Conservation (phyloP, 2,797 vertebrate species). For the Tamandua tetradactyla region DNA sequence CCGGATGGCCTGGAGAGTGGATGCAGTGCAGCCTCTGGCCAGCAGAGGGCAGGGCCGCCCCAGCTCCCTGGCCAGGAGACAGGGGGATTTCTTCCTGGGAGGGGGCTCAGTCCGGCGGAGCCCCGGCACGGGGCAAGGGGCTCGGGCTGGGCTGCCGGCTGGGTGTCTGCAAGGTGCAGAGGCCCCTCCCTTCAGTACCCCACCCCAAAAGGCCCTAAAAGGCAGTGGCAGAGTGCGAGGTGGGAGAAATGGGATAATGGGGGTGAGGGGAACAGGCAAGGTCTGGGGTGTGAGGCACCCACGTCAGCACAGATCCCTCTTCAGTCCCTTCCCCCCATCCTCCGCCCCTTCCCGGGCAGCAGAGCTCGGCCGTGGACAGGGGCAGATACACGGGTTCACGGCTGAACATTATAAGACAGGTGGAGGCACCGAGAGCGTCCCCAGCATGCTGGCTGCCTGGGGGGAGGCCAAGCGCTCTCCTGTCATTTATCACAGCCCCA, state of each 20-base stretch:
- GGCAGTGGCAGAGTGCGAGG: not conserved
- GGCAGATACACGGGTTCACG: not conserved
- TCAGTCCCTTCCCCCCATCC: not conserved
- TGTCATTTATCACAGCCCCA: not conserved
- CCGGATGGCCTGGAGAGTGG: not conserved
- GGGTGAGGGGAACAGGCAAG: no score
- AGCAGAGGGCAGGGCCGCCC: slow-evolving; percentile 54
- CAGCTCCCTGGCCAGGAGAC: accelerated
- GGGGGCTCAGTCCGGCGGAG: not conserved
- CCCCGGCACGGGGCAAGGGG: not conserved
- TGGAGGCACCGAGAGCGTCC: not conserved
- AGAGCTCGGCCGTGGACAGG: not conserved
- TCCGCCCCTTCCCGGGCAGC: not conserved
- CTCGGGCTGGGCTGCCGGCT: not conserved
- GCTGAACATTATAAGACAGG: not conserved
- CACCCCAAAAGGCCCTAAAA: not conserved
- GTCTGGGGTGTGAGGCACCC: not conserved
- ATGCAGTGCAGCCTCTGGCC: not conserved
- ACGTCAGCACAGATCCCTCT: not conserved
- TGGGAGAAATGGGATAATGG: not conserved
- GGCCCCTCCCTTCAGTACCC: not conserved
- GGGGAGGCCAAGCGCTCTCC: not conserved
- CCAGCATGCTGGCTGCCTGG: not conserved
- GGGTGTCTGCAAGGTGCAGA: not conserved
- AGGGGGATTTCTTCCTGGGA: not conserved